Evolutionary conservation across 1,140 invertebrate species (phyloP), one percentile per base, ranked within the genome.

Genomic region (Drosophila suzukii): DNA sequence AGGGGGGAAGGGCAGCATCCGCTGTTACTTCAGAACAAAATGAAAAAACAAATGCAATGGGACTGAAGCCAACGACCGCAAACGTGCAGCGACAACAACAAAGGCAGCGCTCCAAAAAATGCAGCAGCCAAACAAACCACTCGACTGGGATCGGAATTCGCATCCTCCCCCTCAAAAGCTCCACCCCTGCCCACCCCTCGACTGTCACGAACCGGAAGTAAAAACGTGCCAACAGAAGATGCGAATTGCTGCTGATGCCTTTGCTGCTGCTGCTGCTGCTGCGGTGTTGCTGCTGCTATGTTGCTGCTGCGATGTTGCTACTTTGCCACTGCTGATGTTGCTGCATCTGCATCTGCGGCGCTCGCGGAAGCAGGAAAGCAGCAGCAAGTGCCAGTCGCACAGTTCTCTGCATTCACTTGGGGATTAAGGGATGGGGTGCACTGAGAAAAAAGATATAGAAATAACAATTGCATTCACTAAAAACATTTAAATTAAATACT

Each of bases 331-430:
- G 61, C 49, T 63, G 57, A 47, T 65, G 75, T 72, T 86, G 82
- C 83, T 78, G 83, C 83, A 88, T 88, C 82, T 86, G 83, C 83
- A 86, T 86, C 78, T 80, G 80, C 84, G 84, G 84, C 84, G 84
- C 85, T 89, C 84, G 49, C 46, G 50, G 54, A 63, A 89, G 49
- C 84, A 89, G 84, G 84, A 57, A 59, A 80, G 54, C 84, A 89
- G 84, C 80, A 89, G 59, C 57, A 71, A 84, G 54, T 89, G 84
- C 84, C 77, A 67, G 81, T 77, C 54, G 77, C 71, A 80, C 15
- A 59, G 78, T 59, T 84, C 66, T 78, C 61, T 62, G 57, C 72
- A 70, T 68, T 67, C 58, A 44, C 41, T 50, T 3, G 8, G n/a
- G n/a, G 11, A 54, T 46, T 41, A 66, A 51, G 39, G 50, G 47